phyloP scores from a whole-genome alignment of 2,797 vertebrate genomes.

The Catharus ustulatus region DNA sequence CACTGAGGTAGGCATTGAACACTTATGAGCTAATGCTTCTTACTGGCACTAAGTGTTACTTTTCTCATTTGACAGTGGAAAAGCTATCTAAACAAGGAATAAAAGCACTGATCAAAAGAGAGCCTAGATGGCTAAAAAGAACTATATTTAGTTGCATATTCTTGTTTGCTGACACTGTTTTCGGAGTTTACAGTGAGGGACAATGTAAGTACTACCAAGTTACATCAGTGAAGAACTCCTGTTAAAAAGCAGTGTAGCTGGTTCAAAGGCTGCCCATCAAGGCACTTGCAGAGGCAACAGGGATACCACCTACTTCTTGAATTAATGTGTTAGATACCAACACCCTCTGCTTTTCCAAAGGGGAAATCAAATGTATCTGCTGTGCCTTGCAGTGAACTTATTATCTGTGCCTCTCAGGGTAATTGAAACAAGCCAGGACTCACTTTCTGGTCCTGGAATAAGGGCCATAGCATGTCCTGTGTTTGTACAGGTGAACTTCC shows the following conservation, averaged over 20 bases:
- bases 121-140: not conserved
- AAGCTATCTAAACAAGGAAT: not conserved
- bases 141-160: not conserved
- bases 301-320: not conserved
- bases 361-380: fast-evolving
- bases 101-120: not conserved
- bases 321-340: not conserved
- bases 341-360: not conserved
- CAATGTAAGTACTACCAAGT: not conserved
- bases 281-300: not conserved
- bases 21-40: not conserved
- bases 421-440: not conserved
- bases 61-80: not conserved
- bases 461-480: not conserved
- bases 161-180: not conserved
- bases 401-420: not conserved
- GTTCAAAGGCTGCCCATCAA: not conserved
- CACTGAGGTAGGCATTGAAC: not conserved
- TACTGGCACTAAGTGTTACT: not conserved
- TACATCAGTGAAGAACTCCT: not conserved
- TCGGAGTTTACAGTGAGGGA: not conserved
- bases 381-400: not conserved
- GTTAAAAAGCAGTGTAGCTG: not conserved
- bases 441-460: not conserved
- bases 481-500: not conserved